phyloP scores from a whole-genome alignment of 2,888 invertebrate genomes.

The Spisula subtruncata region DNA sequence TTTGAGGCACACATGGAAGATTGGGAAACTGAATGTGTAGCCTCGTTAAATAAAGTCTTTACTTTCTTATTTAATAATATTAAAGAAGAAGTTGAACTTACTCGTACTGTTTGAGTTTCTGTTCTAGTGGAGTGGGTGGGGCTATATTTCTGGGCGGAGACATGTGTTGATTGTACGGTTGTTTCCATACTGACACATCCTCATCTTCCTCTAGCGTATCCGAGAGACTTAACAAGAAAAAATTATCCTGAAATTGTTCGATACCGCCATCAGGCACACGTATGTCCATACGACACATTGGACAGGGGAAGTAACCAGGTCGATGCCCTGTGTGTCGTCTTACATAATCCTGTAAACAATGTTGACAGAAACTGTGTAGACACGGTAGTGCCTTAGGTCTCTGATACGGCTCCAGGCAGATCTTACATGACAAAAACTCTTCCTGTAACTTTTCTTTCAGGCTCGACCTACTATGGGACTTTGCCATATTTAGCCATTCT shows the following conservation, averaged over 20 bases:
- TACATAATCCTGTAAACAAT: conserved; percentile 81
- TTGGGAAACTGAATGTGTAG: too few species aligned
- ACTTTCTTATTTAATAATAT: background rate
- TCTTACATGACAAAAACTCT: conserved; percentile 85
- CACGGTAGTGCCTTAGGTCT: conserved; percentile 84
- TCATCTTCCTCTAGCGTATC: conserved; percentile 83
- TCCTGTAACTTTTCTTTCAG: conserved; percentile 84
- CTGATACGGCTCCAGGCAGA: conserved; percentile 82
- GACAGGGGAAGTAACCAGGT: conserved; percentile 84
- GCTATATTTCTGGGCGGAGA: conserved; percentile 81
- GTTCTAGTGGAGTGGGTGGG: conserved; percentile 83
- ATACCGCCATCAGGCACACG: conserved; percentile 81
- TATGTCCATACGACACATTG: conserved; percentile 84
- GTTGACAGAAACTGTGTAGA: conserved; percentile 76
- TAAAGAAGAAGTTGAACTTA: conserved; percentile 69
- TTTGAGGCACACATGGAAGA: too few species aligned
- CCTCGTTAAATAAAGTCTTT: background rate
- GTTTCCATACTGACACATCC: conserved; percentile 67
- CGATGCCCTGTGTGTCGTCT: conserved; percentile 81
- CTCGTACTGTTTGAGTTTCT: conserved; percentile 80
- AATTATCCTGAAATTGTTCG: conserved; percentile 83
- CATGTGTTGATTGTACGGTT: conserved; percentile 69
- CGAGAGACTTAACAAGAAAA: conserved; percentile 80
- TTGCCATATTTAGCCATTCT: conserved; percentile 86
- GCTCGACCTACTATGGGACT: conserved; percentile 74